phyloP scores from a whole-genome alignment of 2,113 vertebrate species.

The Sula dactylatra region DNA sequence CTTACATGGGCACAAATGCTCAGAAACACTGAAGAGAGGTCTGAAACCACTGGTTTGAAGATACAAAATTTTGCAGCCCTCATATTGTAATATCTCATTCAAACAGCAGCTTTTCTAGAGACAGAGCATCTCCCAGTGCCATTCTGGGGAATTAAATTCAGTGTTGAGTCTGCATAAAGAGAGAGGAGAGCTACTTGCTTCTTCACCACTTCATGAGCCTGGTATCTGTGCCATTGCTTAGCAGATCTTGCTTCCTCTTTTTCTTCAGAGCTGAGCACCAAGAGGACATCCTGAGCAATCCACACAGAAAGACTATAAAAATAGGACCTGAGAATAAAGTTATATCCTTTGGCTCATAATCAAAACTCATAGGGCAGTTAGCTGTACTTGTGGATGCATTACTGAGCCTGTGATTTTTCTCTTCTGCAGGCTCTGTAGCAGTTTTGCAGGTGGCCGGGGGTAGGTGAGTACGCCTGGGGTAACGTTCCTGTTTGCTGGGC shows the following conservation, averaged over 20 bases:
- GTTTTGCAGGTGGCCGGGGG: not conserved
- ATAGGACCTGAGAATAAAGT: not conserved
- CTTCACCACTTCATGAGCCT: not conserved
- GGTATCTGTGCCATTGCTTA: not conserved
- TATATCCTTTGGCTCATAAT: not conserved
- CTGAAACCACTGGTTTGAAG: not conserved
- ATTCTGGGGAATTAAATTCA: not conserved
- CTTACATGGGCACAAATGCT: not conserved
- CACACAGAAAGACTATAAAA: not conserved
- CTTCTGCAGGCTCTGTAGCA: not conserved
- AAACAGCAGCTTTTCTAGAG: not conserved
- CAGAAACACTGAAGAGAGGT: not conserved
- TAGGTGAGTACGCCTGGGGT: not conserved
- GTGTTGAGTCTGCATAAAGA: constrained; percentile 3
- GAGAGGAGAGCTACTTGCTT: not conserved
- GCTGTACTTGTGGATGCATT: not conserved
- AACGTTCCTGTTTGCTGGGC: constrained; percentile 29
- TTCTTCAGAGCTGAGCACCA: not conserved
- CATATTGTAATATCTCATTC: not conserved
- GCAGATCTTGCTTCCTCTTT: not conserved
- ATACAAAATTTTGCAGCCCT: not conserved
- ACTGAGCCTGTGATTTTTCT: not conserved
- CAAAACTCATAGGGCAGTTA: not conserved
- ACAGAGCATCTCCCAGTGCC: not conserved
- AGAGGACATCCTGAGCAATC: not conserved